Evolutionary conservation across 2,888 invertebrate genomes (phyloP), one percentile per base, ranked within the genome.

Genomic region (Portevinia maculata): DNA sequence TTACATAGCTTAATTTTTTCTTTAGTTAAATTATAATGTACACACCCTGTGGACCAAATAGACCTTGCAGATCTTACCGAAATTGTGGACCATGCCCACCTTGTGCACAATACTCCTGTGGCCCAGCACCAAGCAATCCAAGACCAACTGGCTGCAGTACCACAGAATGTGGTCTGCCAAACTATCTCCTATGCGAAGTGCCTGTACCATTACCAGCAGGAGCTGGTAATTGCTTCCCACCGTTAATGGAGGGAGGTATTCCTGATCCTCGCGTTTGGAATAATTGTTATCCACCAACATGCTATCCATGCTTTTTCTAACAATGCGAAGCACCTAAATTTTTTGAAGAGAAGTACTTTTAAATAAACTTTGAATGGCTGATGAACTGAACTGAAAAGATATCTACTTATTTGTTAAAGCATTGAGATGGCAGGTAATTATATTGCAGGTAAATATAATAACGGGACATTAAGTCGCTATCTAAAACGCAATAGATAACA

Each of bases 261-360:
- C 84, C 84, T 0, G 84, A 84, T 41, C 84, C 84, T 7, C 55
- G 84, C 17, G 74, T 84, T 21, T 84, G 84, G 84, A 79, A 84
- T 21, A 84, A 84, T 59, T 79, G 78, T 15, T 59, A 28, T 8
- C 71, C 83, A n/a, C 78, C 83, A 19, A 3, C 30, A 0, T 73
- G 44, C 24, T 83, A 83, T 17, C 83, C 83, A 1, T 65, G 83
- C 44, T 83, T 78, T 24, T 37, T 83, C 15, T 76, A 70, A 11
- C 19, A 28, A 15, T 1, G n/a, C 6, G 6, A 6, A 7, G 13
- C 13, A 8, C 0, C 4, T 13, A 48, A 0, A n/a, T n/a, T n/a
- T n/a, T n/a, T n/a, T n/a, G n/a, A n/a, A n/a, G n/a, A n/a, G n/a
- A 24, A 46, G 5, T 1, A 21, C 3, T 9, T 21, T n/a, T 24